A percentile compares a stretch with the other conserved stretches of the same genome.
Conservation (phyloP, 2,113 vertebrate genomes). For the Antigone vipio region DNA sequence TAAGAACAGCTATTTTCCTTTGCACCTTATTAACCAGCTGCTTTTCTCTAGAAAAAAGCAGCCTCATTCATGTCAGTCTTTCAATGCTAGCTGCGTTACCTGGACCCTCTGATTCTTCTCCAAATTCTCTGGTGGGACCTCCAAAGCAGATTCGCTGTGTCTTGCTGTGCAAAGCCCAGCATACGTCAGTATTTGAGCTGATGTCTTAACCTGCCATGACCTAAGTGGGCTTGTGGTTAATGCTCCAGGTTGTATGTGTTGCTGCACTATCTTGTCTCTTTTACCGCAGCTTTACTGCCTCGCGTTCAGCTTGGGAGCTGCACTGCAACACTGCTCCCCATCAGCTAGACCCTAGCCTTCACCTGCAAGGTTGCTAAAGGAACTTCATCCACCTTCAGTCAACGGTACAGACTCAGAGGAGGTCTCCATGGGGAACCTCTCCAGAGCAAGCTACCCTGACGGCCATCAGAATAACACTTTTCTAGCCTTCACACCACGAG, state of each 20-base stretch:
- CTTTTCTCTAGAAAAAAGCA: neutral
- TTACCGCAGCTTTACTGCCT: neutral
- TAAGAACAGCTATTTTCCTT: neutral
- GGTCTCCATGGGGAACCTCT: neutral
- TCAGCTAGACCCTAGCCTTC: neutral
- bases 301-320: neutral
- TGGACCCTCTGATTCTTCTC: neutral
- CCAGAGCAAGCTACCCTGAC: no score
- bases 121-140: no score
- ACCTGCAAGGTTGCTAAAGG: neutral
- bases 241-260: neutral
- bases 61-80: neutral
- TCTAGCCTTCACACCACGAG: neutral
- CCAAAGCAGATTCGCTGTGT: neutral
- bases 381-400: neutral
- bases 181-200: neutral
- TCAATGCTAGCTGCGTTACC: neutral
- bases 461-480: neutral
- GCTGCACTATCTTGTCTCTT: neutral
- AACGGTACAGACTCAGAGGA: neutral
- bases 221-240: fast-evolving
- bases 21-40: neutral
- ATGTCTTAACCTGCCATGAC: neutral
- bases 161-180: neutral
- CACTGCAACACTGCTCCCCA: neutral